Evolutionary conservation across 2,888 invertebrate genomes (phyloP), one percentile per base, ranked within the genome.

Genomic region (Fragum fragum): DNA sequence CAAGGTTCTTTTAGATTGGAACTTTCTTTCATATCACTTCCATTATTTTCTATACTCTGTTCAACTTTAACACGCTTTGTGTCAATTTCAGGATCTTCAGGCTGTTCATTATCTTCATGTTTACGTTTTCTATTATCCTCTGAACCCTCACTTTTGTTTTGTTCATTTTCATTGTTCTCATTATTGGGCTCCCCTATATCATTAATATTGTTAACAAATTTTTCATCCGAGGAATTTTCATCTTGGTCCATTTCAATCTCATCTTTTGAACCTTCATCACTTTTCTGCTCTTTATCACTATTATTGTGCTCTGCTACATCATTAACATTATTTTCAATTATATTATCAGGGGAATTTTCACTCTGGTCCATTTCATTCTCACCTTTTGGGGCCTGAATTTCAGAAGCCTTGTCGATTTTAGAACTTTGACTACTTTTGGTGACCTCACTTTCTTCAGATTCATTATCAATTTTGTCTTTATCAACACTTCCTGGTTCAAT

Each of bases 61-160:
- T 39, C 52, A 28, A 52, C n/a, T 39, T 76, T 69, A 16, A 28
- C 32, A 23, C 36, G 36, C 42, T 70, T 63, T 23, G 18, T 28
- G 39, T 47, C 28, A 21, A 47, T 71, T 42, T 42, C 69, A 39
- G 57, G 63, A 23, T 70, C 63, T 7, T 73, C 63, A 11, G 16
- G 1, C 16, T 23, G 21, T 42, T 42, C 66, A 32, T 63, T 36
- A 21, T 66, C 66, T 3, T 66, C 66, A 66, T 23, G 16, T 66
- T 66, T 66, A 11, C 66, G 66, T n/a, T 66, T 66, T 42, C 42
- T 66, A 42, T 39, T 66, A n/a, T 66, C 42, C 1, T 66, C 66
- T 9, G 21, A 23, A 14, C 23, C 42, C 11, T 66, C 66, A 23
- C 32, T 32, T 1, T 63, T 63, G 16, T 11, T 6, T 3, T 36